Conservation (phyloP, 2,888 invertebrate genomes). For the Gryllus longicercus region DNA sequence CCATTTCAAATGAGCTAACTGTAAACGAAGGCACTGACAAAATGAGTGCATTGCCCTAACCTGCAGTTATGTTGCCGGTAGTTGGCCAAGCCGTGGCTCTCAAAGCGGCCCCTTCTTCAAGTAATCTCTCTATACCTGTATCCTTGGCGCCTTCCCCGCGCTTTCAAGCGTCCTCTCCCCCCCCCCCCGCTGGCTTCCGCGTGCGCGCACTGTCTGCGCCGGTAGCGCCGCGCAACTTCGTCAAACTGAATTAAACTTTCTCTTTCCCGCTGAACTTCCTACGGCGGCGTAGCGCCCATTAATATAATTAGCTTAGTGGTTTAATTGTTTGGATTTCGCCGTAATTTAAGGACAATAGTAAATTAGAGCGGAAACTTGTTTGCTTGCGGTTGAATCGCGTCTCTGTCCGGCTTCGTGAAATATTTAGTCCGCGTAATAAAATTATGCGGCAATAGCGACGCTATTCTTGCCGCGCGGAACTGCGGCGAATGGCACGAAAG, state of each 20-base stretch:
- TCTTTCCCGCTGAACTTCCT: neutral
- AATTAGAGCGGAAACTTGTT: constrained; percentile 6
- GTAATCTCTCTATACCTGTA: too few species aligned
- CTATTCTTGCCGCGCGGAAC: neutral
- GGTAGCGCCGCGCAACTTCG: neutral
- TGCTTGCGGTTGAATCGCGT: neutral
- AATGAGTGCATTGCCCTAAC: too few species aligned
- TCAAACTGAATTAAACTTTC: neutral
- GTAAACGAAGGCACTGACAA: too few species aligned
- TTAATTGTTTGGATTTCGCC: neutral
- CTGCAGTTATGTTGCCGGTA: too few species aligned
- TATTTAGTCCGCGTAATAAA: too few species aligned
- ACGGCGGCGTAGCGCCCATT: neutral
- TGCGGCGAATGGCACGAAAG: neutral
- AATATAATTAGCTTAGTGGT: constrained; percentile 9
- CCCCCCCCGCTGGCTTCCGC: neutral
- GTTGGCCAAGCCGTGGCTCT: too few species aligned
- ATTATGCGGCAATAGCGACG: neutral
- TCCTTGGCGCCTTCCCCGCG: too few species aligned
- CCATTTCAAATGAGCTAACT: too few species aligned
- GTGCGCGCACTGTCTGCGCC: too few species aligned
- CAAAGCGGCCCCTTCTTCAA: too few species aligned
- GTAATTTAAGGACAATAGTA: neutral
- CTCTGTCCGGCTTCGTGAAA: neutral
- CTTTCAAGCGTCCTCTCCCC: neutral